Evolutionary conservation across 2,888 invertebrate genomes (phyloP).

Genomic region (Margaritifera margaritifera): DNA sequence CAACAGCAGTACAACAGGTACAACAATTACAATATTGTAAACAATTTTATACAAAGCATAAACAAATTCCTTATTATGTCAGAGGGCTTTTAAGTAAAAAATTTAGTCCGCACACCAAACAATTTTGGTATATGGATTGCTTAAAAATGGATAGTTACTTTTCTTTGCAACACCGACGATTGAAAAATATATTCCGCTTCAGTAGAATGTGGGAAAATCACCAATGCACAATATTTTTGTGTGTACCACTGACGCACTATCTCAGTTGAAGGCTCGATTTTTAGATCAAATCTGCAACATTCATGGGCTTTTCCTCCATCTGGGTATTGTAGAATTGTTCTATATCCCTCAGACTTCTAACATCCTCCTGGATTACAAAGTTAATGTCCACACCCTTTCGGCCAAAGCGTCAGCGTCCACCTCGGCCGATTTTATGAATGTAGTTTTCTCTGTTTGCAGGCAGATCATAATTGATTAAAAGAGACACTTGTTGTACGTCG

Average conservation of each 20-base stretch:
- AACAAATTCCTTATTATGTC: too few species aligned
- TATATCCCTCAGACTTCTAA: slow-evolving; percentile 95
- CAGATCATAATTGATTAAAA: slow-evolving; percentile 99
- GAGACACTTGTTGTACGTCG: slow-evolving; percentile 99
- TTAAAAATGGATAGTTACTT: too few species aligned
- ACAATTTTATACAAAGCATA: too few species aligned
- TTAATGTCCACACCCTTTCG: slow-evolving; percentile 99
- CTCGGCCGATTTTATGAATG: slow-evolving; percentile 99
- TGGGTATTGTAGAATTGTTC: slow-evolving; percentile 98
- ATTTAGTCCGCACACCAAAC: too few species aligned
- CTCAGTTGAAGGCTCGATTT: slow-evolving; percentile 2
- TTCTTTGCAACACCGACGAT: too few species aligned
- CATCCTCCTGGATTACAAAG: slow-evolving; percentile 97
- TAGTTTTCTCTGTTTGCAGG: slow-evolving; percentile 99
- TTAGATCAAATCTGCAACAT: slow-evolving; percentile 99
- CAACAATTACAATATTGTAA: too few species aligned
- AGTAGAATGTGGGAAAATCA: slow-evolving; percentile 4
- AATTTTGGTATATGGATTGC: too few species aligned
- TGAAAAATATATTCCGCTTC: slow-evolving; percentile 3
- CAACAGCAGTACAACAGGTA: too few species aligned
- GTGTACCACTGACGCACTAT: slow-evolving; percentile 11
- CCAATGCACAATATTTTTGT: slow-evolving; percentile 3
- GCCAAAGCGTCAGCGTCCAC: slow-evolving; percentile 99
- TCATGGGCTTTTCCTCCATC: slow-evolving; percentile 99
- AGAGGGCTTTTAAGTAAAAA: too few species aligned